Evolutionary conservation across 2,797 vertebrate species (phyloP).

Genomic region (Agapornis canus): DNA sequence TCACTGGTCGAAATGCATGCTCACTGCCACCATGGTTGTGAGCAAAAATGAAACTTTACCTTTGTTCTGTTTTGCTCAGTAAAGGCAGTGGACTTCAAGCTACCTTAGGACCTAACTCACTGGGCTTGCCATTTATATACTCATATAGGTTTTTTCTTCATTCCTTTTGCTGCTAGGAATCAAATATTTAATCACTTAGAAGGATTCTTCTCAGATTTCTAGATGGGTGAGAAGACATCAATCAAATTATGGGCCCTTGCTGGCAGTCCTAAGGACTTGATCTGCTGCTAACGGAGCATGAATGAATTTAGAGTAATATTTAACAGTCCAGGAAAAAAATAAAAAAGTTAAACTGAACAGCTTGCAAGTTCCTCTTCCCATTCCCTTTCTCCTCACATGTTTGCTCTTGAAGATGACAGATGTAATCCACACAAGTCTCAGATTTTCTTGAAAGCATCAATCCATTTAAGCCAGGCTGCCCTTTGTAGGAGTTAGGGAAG

Average conservation of each 20-base stretch:
- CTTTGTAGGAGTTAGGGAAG: background rate
- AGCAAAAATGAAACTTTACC: background rate
- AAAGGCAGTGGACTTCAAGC: background rate
- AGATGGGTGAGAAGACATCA: constrained; percentile 37
- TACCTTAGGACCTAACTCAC: background rate
- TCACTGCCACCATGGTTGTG: background rate
- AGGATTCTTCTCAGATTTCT: constrained; percentile 19
- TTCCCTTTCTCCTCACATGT: background rate
- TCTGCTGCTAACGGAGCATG: constrained; percentile 23
- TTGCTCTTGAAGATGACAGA: background rate
- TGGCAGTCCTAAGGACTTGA: constrained; percentile 10
- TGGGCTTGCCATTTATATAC: background rate
- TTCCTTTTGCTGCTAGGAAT: constrained; percentile 16
- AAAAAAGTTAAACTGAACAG: background rate
- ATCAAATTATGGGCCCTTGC: constrained; percentile 13
- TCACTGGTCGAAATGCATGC: background rate
- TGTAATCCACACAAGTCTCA: background rate
- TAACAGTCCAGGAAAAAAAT: background rate
- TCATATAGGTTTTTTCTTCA: background rate
- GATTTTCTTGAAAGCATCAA: background rate
- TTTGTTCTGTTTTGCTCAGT: constrained; percentile 12
- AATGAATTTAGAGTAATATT: constrained; percentile 40
- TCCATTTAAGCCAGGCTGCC: background rate
- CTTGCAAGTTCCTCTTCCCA: background rate
- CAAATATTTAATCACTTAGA: constrained; percentile 29